These are phyloP conservation scores for Fistularia commersonii DNA, from an alignment of 2,797 vertebrate species.

Conservation along the genomic window DNA sequence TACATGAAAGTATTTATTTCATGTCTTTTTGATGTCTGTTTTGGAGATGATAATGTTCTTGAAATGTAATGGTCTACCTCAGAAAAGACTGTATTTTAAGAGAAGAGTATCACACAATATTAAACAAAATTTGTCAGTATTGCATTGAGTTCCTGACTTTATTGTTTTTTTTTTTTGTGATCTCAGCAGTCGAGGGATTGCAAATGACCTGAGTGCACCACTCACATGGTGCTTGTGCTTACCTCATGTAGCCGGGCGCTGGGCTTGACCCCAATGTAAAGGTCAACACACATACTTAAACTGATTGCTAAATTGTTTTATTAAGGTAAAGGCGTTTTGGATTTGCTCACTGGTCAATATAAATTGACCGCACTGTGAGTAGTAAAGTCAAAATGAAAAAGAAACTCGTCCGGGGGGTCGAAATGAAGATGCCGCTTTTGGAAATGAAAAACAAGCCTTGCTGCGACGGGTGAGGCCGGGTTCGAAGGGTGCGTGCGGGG, in stretches of 20 bases:
- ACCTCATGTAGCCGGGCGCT: slow-evolving; percentile 15
- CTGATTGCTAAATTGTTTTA: slow-evolving; percentile 47
- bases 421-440: too few species aligned
- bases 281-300: slow-evolving; percentile 46
- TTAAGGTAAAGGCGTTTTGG: slow-evolving; percentile 21
- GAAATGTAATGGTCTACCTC: slow-evolving; percentile 98
- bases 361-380: slow-evolving; percentile 2
- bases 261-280: slow-evolving; percentile 39
- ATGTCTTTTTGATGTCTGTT: slow-evolving; percentile 90
- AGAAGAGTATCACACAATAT: slow-evolving; percentile 95
- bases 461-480: too few species aligned
- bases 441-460: too few species aligned
- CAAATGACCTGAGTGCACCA: slow-evolving; percentile 35
- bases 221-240: slow-evolving; percentile 30
- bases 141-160: slow-evolving; percentile 34
- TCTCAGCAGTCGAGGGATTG: slow-evolving; percentile 7
- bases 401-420: too few species aligned
- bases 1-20: slow-evolving; percentile 99
- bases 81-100: slow-evolving; percentile 99
- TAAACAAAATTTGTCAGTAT: slow-evolving; percentile 91
- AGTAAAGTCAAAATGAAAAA: background rate
- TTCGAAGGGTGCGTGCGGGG: background rate
- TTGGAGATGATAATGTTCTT: slow-evolving; percentile 86
- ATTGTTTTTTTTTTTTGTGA: slow-evolving; percentile 25
- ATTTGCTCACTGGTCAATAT: slow-evolving; percentile 12